phyloP scores from a whole-genome alignment of 2,797 vertebrate genomes.

The Pangasius krempfi region DNA sequence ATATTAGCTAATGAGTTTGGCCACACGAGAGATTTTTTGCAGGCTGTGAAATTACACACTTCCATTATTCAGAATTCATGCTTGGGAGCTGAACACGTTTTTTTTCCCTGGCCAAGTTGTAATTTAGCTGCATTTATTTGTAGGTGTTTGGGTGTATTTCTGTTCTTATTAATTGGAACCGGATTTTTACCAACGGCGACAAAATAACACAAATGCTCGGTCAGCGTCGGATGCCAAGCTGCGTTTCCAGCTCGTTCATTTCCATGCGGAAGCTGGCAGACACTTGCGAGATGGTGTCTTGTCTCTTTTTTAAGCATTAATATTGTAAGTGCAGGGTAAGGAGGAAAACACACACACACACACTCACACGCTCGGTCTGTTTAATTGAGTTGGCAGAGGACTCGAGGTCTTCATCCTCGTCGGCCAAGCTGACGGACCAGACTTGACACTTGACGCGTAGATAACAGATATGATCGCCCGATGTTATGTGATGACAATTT shows the following conservation, averaged over 20 bases:
- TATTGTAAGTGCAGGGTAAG: conserved; percentile 63
- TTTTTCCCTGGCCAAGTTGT: conserved; percentile 40
- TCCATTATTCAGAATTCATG: conserved; percentile 48
- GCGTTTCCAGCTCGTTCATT: conserved; percentile 54
- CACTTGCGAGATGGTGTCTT: conserved; percentile 56
- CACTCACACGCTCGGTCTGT: conserved; percentile 52
- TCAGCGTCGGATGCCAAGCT: conserved; percentile 55
- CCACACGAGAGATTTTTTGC: conserved; percentile 38
- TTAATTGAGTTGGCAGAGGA: conserved; percentile 66
- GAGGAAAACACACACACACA: conserved; percentile 12
- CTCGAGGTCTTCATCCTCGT: conserved; percentile 46
- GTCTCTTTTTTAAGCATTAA: conserved; percentile 61
- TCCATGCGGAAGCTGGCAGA: conserved; percentile 64
- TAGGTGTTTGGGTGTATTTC: conserved; percentile 49
- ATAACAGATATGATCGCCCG: conserved; percentile 34
- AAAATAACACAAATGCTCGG: conserved; percentile 59
- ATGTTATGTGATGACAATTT: conserved; percentile 13
- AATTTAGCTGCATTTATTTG: conserved; percentile 56
- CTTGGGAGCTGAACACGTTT: conserved; percentile 35
- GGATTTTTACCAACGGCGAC: conserved; percentile 60
- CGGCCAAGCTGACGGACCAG: conserved; percentile 50
- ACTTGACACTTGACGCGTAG: conserved; percentile 32
- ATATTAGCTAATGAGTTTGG: conserved; percentile 53
- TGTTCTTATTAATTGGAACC: conserved; percentile 60
- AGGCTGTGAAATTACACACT: conserved; percentile 48